A percentile compares a stretch with the other conserved stretches of the same genome.
These are phyloP conservation scores for Chaetura pelagica DNA, from an alignment of 2,113 vertebrate species.

Conservation along the genomic window DNA sequence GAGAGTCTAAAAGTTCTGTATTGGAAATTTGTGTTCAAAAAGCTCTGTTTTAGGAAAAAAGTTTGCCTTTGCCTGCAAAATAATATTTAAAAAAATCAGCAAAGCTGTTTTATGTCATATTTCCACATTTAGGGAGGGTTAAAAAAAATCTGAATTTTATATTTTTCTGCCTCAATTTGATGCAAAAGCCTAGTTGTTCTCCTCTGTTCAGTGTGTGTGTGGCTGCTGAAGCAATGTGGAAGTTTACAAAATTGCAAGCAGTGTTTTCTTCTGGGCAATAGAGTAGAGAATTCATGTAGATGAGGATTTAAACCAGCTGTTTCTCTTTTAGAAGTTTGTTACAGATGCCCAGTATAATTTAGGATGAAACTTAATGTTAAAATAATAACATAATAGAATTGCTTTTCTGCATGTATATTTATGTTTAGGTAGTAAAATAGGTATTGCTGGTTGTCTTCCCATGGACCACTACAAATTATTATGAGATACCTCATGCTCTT, in stretches of 20 bases:
- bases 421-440: not conserved
- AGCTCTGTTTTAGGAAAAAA: not conserved
- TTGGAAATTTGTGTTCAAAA: not conserved
- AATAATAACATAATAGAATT: not conserved
- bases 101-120: not conserved
- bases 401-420: not conserved
- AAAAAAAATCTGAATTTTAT: fast-evolving
- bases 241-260: not conserved
- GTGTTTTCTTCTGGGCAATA: not conserved
- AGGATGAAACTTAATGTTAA: not conserved
- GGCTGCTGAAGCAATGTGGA: not conserved
- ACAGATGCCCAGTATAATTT: not conserved
- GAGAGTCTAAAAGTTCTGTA: not conserved
- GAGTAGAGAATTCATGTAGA: not conserved
- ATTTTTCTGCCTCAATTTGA: not conserved
- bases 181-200: not conserved
- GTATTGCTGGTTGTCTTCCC: not conserved
- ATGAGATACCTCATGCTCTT: not conserved
- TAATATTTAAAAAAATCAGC: not conserved
- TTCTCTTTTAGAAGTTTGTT: not conserved
- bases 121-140: not conserved
- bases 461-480: not conserved
- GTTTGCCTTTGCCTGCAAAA: not conserved
- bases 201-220: not conserved
- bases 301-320: not conserved